phyloP scores from a whole-genome alignment of 1,140 invertebrate genomes.

The Drosophila ambigua region DNA sequence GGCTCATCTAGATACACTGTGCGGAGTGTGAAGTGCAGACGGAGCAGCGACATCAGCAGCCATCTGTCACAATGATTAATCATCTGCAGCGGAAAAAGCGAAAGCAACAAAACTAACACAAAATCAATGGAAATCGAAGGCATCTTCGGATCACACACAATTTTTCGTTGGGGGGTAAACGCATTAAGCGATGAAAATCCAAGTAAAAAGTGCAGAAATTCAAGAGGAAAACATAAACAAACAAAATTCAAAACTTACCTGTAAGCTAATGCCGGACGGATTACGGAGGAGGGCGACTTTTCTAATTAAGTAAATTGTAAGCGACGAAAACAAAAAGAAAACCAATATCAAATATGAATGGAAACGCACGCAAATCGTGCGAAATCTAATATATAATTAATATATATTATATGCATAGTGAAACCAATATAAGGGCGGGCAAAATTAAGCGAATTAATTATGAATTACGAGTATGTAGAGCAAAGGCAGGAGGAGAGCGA shows the following conservation, averaged over 20 bases:
- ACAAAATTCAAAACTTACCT: slow-evolving; percentile 65
- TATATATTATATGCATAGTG: slow-evolving; percentile 76
- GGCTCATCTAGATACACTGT: slow-evolving; percentile 73
- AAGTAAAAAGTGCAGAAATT: too few species aligned
- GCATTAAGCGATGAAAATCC: too few species aligned
- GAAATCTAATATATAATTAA: slow-evolving; percentile 71
- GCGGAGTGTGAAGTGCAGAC: slow-evolving; percentile 44
- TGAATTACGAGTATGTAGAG: slow-evolving; percentile 74
- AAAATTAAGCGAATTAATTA: slow-evolving; percentile 81
- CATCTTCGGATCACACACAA: slow-evolving; percentile 54
- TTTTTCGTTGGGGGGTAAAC: slow-evolving; percentile 44
- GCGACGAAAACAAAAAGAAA: slow-evolving; percentile 44
- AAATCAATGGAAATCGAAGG: slow-evolving; percentile 44
- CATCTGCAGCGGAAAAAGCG: slow-evolving; percentile 35
- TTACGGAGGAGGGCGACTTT: slow-evolving; percentile 56
- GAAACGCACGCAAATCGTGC: slow-evolving; percentile 62
- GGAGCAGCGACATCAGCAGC: slow-evolving; percentile 14
- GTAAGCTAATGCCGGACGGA: slow-evolving; percentile 66
- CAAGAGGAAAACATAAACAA: slow-evolving; percentile 33
- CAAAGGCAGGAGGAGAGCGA: slow-evolving; percentile 46
- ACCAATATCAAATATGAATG: slow-evolving; percentile 72
- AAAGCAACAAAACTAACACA: slow-evolving; percentile 52
- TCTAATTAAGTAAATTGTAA: slow-evolving; percentile 81
- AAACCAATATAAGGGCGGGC: slow-evolving; percentile 79
- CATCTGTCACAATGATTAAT: slow-evolving; percentile 35